phyloP scores from a whole-genome alignment of 1,140 invertebrate species.

The Idris sp. region DNA sequence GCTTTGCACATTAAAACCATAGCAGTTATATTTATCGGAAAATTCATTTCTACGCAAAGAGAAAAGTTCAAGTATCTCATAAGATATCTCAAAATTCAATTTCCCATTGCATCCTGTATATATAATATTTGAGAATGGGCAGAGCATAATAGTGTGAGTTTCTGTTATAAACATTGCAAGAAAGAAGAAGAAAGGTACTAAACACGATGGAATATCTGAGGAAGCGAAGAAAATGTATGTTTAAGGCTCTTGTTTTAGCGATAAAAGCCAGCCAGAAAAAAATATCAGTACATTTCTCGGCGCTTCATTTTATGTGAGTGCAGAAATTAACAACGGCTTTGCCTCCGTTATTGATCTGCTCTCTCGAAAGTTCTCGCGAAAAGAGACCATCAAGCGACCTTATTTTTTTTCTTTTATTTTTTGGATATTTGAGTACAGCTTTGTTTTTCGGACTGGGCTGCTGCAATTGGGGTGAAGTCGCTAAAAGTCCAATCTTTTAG shows the following conservation, averaged over 20 bases:
- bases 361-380: constrained; percentile 18
- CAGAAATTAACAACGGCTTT: constrained; percentile 66
- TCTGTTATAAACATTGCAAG: constrained; percentile 7
- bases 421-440: no score
- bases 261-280: constrained; percentile 67
- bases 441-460: no score
- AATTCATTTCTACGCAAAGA: constrained; percentile 20
- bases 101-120: constrained; percentile 5
- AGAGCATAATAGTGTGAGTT: constrained; percentile 11
- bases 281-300: constrained; percentile 67
- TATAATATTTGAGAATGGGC: constrained; percentile 23
- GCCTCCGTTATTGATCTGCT: constrained; percentile 36
- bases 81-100: constrained; percentile 37
- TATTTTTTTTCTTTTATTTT: no score
- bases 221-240: constrained; percentile 62
- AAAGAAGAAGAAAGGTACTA: constrained; percentile 9
- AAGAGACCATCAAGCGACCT: no score
- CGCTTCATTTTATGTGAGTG: constrained; percentile 55
- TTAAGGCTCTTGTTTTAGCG: constrained; percentile 40
- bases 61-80: constrained; percentile 33
- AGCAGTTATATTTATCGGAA: constrained; percentile 31
- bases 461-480: constrained; percentile 16
- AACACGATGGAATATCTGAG: constrained; percentile 52
- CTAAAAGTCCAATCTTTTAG: constrained; percentile 26
- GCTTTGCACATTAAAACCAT: constrained; percentile 25